Evolutionary conservation across 2,797 vertebrate genomes (phyloP), one percentile per base, ranked within the genome.

Genomic region (Siniperca obscura): DNA sequence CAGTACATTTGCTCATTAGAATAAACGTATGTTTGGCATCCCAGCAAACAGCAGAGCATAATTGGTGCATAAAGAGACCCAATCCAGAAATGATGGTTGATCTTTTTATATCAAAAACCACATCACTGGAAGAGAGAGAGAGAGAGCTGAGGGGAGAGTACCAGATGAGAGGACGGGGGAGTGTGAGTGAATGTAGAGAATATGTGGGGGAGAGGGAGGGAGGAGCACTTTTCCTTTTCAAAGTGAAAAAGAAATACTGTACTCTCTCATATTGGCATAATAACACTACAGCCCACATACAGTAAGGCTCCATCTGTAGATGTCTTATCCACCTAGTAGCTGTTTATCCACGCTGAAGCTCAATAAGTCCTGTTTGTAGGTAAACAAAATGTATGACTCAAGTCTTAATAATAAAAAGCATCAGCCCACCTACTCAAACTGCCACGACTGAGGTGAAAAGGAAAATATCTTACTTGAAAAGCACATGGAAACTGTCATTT

Each of bases 251-350:
- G 50, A 81, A 90, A 89, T 57, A 78, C 56, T 76, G 77, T 85
- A 86, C 82, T 76, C 27, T 77, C 67, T 83, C 70, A 80, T 68
- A 3, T 5, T 83, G 76, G 38, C 69, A 74, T 71, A 59, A 86
- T 77, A 82, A 83, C 82, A 74, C 82, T 27, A 78, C 86, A 90
- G 83, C 87, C 81, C 89, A 87, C 89, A 85, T 83, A 76, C 70
- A 74, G 75, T 42, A 25, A 53, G 65, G 44, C 85, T 87, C 85
- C 85, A 77, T 89, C 89, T 88, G 89, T 25, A 60, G 50, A 69
- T 17, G 61, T 69, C 11, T 74, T 59, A 62, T 50, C 60, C 52
- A 59, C 62, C 70, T 21, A 14, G 48, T 27, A 77, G 71, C 30
- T 78, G 52, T 81, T 78, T 70, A 40, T 70, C 40, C 30, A 30